Evolutionary conservation across 2,888 invertebrate genomes (phyloP).

Genomic region (Myopa testacea): DNA sequence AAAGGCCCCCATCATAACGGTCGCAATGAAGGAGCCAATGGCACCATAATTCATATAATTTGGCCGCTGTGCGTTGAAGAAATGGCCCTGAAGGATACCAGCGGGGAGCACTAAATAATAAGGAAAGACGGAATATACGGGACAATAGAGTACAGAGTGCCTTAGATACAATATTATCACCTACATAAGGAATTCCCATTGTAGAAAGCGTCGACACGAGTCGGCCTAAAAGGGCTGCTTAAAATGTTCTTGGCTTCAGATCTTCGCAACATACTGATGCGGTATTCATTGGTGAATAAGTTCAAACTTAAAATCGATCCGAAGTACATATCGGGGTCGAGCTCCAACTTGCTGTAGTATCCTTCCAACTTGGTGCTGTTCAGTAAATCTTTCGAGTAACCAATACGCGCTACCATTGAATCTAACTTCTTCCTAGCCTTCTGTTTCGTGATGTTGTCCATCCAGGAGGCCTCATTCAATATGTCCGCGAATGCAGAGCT

Average conservation of each 20-base stretch:
- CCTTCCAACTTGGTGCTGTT: constrained; percentile 83
- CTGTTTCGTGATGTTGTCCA: constrained; percentile 85
- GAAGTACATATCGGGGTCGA: constrained; percentile 78
- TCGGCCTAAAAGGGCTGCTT: constrained; percentile 80
- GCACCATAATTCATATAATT: constrained; percentile 55
- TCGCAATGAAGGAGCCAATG: constrained; percentile 87
- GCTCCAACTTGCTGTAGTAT: constrained; percentile 82
- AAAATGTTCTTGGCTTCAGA: too few species aligned
- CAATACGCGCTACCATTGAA: constrained; percentile 89
- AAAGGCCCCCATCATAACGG: constrained; percentile 92
- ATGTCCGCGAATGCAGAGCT: constrained; percentile 85
- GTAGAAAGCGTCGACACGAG: constrained; percentile 81
- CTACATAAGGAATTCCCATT: constrained; percentile 87
- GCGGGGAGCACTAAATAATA: background rate
- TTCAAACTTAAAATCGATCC: constrained; percentile 82
- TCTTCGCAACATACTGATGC: too few species aligned
- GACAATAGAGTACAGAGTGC: constrained; percentile 40
- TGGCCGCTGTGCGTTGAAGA: background rate
- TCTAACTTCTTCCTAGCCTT: constrained; percentile 84
- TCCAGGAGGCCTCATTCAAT: constrained; percentile 86
- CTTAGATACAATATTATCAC: constrained; percentile 66
- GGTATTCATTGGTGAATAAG: constrained; percentile 78
- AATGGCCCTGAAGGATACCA: background rate
- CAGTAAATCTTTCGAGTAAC: constrained; percentile 90
- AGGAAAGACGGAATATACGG: background rate